A percentile compares a stretch with the other conserved stretches of the same genome.
These are phyloP conservation scores for Neotragus moschatus DNA, from an alignment of 2,113 vertebrate species.

Conservation along the genomic window DNA sequence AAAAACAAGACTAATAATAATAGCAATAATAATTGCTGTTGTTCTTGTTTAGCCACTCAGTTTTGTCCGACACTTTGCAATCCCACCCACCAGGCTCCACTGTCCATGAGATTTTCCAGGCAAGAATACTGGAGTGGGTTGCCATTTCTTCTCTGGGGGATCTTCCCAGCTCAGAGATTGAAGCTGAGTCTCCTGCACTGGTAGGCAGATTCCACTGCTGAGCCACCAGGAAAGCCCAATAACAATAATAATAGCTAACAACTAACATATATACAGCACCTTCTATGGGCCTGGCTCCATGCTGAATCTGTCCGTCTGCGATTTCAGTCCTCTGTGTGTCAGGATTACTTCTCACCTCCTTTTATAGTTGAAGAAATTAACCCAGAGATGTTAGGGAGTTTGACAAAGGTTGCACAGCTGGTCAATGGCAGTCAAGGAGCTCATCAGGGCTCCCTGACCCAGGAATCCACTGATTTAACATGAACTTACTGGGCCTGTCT, in stretches of 20 bases:
- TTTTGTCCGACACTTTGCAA: background rate
- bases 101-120: background rate
- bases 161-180: background rate
- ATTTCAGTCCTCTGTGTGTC: background rate
- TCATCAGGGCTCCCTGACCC: background rate
- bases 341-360: background rate
- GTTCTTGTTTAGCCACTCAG: background rate
- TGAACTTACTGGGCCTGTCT: accelerated
- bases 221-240: background rate
- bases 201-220: background rate
- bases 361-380: background rate
- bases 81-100: background rate
- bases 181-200: background rate
- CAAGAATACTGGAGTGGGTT: background rate
- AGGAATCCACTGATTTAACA: background rate
- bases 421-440: background rate
- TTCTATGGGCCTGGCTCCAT: background rate
- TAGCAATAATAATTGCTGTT: background rate
- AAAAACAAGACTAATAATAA: background rate
- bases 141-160: background rate
- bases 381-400: background rate
- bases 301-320: background rate
- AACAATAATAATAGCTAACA: background rate
- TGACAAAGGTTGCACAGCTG: background rate
- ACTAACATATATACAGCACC: background rate